These are phyloP conservation scores for Platycnemis pennipes DNA, from an alignment of 2,888 invertebrate species.

Conservation along the genomic window DNA sequence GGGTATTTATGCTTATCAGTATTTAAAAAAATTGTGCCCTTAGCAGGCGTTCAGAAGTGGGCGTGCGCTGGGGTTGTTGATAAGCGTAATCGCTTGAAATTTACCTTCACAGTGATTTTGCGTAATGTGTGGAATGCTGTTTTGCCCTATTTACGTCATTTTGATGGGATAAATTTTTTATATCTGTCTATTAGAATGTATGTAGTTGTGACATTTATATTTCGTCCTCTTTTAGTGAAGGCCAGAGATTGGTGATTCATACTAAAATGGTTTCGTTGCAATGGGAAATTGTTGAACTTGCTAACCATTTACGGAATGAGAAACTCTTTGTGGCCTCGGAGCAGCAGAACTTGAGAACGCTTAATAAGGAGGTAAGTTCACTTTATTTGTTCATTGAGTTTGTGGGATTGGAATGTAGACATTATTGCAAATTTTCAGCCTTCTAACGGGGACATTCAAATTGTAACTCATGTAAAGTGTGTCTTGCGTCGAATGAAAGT, in stretches of 20 bases:
- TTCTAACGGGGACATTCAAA: too few relatives aligned
- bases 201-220: neutral
- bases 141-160: neutral
- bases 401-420: too few relatives aligned
- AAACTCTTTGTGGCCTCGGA: constrained; percentile 93
- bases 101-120: neutral
- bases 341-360: constrained; percentile 88
- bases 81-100: constrained; percentile 43
- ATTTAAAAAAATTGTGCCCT: neutral
- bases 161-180: neutral
- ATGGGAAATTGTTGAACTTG: constrained; percentile 83
- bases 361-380: constrained; percentile 87
- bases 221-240: neutral
- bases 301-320: constrained; percentile 89
- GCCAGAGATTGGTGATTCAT: neutral
- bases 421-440: too few relatives aligned
- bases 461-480: too few relatives aligned
- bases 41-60: constrained; percentile 51
- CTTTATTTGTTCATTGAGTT: constrained; percentile 23
- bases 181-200: neutral
- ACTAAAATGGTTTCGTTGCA: constrained; percentile 71
- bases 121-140: neutral
- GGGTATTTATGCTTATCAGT: neutral
- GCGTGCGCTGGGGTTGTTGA: constrained; percentile 63
- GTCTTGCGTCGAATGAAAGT: too few relatives aligned